These are phyloP conservation scores for Antedon mediterranea DNA, from an alignment of 53 echinoderm and acorn worm species.

Conservation along the genomic window DNA sequence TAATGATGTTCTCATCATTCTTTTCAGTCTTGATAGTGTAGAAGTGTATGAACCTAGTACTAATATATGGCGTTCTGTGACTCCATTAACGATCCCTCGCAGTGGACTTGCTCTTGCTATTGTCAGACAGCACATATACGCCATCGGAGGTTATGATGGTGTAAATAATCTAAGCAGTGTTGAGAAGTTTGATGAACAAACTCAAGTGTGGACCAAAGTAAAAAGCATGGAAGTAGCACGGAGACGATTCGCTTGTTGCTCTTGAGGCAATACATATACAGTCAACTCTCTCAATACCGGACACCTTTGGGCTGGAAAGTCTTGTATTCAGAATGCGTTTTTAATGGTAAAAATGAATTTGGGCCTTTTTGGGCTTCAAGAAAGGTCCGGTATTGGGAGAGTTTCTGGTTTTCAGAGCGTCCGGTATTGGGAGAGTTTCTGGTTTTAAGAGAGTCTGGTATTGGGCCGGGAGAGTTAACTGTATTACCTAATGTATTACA, in stretches of 20 bases:
- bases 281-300: too few species aligned
- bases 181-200: slow-evolving; percentile 70
- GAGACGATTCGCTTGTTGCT: slow-evolving; percentile 77
- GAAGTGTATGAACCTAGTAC: slow-evolving; percentile 75
- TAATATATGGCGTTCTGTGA: slow-evolving; percentile 48
- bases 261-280: too few species aligned
- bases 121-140: slow-evolving; percentile 66
- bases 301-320: too few species aligned
- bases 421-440: too few species aligned
- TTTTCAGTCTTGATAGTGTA: slow-evolving; percentile 56
- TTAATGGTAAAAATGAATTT: too few species aligned
- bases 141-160: slow-evolving; percentile 84
- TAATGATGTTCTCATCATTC: neutral
- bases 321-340: too few species aligned
- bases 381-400: too few species aligned
- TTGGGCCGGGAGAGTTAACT: too few species aligned
- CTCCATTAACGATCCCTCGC: slow-evolving; percentile 43
- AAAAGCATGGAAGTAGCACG: slow-evolving; percentile 68
- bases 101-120: slow-evolving; percentile 77
- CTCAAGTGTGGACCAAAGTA: slow-evolving; percentile 70
- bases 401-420: too few species aligned
- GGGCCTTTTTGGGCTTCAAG: too few species aligned
- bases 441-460: too few species aligned
- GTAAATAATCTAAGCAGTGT: slow-evolving; percentile 58
- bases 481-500: too few species aligned